Evolutionary conservation across 2,113 vertebrate genomes (phyloP).

Genomic region (Cephalopterus ornatus): DNA sequence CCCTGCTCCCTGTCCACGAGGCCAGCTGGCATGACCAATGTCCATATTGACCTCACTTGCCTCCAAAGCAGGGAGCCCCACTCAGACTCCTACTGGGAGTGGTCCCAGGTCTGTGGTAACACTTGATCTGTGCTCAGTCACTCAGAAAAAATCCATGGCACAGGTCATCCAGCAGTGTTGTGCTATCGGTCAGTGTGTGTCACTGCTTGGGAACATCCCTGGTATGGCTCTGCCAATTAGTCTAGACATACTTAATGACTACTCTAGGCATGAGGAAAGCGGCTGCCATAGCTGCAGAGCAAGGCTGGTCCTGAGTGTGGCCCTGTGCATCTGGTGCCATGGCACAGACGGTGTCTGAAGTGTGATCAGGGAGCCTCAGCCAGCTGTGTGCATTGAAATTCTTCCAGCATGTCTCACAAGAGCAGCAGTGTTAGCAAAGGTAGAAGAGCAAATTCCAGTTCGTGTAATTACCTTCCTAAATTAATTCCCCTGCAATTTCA

Average conservation of each 20-base stretch:
- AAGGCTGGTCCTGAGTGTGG: background rate
- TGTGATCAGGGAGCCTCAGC: background rate
- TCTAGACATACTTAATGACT: background rate
- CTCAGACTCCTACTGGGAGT: background rate
- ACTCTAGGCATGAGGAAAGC: background rate
- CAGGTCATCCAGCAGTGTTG: accelerated
- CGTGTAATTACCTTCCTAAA: slow-evolving; percentile 55
- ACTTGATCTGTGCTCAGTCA: background rate
- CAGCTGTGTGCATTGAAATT: background rate
- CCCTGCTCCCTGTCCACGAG: background rate
- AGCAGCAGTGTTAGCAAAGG: slow-evolving; percentile 25
- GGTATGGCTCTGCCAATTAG: background rate
- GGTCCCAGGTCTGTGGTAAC: background rate
- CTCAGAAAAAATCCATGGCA: background rate
- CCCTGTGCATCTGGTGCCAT: background rate
- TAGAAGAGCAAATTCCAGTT: slow-evolving; percentile 56
- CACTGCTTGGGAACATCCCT: background rate
- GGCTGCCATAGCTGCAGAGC: background rate
- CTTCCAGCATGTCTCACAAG: background rate
- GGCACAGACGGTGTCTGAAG: background rate
- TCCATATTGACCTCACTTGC: background rate
- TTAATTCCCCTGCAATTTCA: slow-evolving; percentile 59
- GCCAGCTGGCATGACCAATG: background rate
- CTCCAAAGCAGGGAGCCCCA: background rate
- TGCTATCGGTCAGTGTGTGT: background rate